A percentile compares a stretch with the other conserved stretches of the same genome.
Conservation (phyloP, 1,140 invertebrate genomes). For the Ruditapes philippinarum region DNA sequence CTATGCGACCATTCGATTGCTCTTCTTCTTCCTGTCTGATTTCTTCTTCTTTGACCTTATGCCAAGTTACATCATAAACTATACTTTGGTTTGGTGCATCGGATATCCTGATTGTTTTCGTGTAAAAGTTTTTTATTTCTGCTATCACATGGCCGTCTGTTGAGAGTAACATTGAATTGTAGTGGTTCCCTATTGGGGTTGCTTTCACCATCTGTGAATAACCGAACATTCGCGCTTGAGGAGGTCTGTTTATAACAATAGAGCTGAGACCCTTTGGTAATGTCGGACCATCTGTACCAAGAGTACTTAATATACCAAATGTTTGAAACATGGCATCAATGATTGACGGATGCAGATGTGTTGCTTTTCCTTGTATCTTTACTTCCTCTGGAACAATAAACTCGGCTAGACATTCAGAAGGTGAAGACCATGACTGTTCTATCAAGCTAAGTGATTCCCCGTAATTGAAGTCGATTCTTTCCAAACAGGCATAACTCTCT, state of each 20-base stretch:
- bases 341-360: conserved; percentile 75
- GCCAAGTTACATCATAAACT: not conserved
- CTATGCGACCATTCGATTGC: not conserved
- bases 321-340: conserved; percentile 77
- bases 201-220: conserved; percentile 38
- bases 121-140: conserved; percentile 51
- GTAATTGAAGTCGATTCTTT: conserved; percentile 73
- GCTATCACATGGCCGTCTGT: conserved; percentile 73
- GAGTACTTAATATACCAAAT: conserved; percentile 32
- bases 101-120: conserved; percentile 28
- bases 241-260: conserved; percentile 24
- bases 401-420: conserved; percentile 72
- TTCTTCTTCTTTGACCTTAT: not conserved
- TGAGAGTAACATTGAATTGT: conserved; percentile 69
- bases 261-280: conserved; percentile 60
- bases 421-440: conserved; percentile 59
- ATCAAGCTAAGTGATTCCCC: conserved; percentile 72
- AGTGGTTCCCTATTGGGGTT: conserved; percentile 55
- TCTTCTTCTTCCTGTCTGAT: not conserved
- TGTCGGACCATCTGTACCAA: conserved; percentile 7
- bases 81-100: conserved; percentile 45
- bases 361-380: conserved; percentile 64
- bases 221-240: conserved; percentile 56
- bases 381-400: conserved; percentile 68
- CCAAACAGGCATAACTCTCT: conserved; percentile 70